A percentile compares a stretch with the other conserved stretches of the same genome.
phyloP scores from a whole-genome alignment of 2,113 vertebrate species.

The Emydocephalus ijimae region DNA sequence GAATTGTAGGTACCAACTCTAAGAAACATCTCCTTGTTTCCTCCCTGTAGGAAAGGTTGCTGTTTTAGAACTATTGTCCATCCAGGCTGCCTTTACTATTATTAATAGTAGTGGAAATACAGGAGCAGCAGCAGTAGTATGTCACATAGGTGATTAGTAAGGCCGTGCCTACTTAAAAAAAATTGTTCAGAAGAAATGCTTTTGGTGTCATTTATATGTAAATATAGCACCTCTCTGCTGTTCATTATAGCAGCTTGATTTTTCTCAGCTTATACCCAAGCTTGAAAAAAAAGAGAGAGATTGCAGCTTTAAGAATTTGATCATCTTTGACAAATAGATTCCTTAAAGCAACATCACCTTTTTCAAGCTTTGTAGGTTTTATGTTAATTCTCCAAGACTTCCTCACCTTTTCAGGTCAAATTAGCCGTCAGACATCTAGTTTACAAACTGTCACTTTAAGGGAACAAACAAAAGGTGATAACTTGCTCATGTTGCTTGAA shows the following conservation, averaged over 20 bases:
- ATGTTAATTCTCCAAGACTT: background rate
- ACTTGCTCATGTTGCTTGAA: background rate
- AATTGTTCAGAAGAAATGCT: background rate
- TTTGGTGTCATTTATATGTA: background rate
- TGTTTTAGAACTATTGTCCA: background rate
- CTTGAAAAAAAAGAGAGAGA: too few relatives aligned
- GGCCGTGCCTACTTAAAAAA: background rate
- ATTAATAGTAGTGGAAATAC: background rate
- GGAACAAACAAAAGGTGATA: background rate
- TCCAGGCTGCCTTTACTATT: background rate
- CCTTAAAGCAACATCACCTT: background rate
- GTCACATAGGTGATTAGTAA: background rate
- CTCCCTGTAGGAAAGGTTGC: background rate
- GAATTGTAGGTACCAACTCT: background rate
- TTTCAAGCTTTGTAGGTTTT: background rate
- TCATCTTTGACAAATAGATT: background rate
- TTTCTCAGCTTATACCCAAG: background rate
- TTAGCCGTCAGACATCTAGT: background rate
- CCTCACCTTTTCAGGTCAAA: background rate
- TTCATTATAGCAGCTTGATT: background rate
- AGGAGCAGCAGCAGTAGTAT: background rate
- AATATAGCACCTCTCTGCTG: background rate
- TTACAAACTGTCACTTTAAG: background rate
- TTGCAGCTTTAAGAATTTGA: background rate
- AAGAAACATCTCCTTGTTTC: background rate